Evolutionary conservation across 2,888 invertebrate species (phyloP).

Genomic region (Orthonevra nobilis): DNA sequence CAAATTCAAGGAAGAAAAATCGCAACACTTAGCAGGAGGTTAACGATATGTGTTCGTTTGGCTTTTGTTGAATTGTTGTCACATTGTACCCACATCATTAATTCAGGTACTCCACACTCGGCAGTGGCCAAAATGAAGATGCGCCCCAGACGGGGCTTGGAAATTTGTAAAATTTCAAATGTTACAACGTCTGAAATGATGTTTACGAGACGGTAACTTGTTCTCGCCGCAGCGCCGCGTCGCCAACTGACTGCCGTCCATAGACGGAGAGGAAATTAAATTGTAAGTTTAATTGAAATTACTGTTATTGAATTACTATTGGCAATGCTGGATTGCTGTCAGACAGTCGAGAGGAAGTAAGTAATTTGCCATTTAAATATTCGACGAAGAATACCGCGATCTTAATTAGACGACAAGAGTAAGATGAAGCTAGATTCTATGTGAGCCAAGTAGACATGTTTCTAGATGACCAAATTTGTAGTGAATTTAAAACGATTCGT

Average conservation of each 20-base stretch:
- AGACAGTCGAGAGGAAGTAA: background rate
- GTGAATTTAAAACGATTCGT: too few relatives aligned
- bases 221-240: background rate
- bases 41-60: slow-evolving; percentile 69
- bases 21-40: slow-evolving; percentile 70
- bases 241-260: too few relatives aligned
- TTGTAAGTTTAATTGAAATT: slow-evolving; percentile 28
- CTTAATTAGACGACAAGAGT: too few relatives aligned
- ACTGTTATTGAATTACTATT: slow-evolving; percentile 13
- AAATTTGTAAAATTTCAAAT: slow-evolving; percentile 21
- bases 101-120: slow-evolving; percentile 11
- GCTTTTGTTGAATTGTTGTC: slow-evolving; percentile 69
- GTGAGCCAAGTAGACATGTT: too few relatives aligned
- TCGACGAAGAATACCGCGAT: too few relatives aligned
- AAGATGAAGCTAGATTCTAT: too few relatives aligned
- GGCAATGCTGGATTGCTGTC: slow-evolving; percentile 4
- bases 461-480: too few relatives aligned
- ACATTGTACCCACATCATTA: slow-evolving; percentile 68
- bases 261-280: slow-evolving; percentile 40
- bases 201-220: background rate
- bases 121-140: background rate
- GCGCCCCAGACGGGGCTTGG: background rate
- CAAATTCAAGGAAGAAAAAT: slow-evolving; percentile 63
- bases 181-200: background rate
- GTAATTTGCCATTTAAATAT: slow-evolving; percentile 7